Conservation (phyloP, 1,140 invertebrate species). For the Gryon sp. region DNA sequence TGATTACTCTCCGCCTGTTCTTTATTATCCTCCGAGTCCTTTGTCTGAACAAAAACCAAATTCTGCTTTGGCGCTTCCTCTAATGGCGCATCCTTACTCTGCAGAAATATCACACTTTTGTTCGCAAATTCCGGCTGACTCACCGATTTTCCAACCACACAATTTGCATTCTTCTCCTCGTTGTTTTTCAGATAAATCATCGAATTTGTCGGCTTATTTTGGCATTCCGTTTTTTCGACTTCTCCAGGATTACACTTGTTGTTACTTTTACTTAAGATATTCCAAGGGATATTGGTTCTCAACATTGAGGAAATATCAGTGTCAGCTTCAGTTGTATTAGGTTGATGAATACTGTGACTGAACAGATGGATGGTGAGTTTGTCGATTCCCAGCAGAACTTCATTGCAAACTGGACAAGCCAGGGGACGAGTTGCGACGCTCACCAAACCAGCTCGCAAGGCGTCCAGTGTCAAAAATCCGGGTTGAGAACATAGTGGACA, state of each 20-base stretch:
- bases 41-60: slow-evolving; percentile 29
- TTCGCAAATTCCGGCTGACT: no score
- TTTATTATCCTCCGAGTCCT: slow-evolving; percentile 17
- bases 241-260: no score
- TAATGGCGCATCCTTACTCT: slow-evolving; percentile 30
- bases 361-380: slow-evolving; percentile 92
- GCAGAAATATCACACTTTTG: slow-evolving; percentile 38
- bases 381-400: slow-evolving; percentile 86
- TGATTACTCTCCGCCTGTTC: slow-evolving; percentile 1
- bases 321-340: no score
- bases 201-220: no score
- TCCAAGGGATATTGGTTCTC: no score
- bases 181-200: no score
- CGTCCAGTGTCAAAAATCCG: slow-evolving; percentile 85
- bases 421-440: slow-evolving; percentile 87
- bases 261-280: no score
- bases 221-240: no score
- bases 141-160: no score
- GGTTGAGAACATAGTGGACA: slow-evolving; percentile 88
- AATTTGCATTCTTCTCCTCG: no score
- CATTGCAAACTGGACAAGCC: slow-evolving; percentile 87
- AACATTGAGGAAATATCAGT: no score
- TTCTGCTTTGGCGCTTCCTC: slow-evolving; percentile 35
- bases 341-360: slow-evolving; percentile 81
- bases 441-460: slow-evolving; percentile 85